A percentile compares a stretch with the other conserved stretches of the same genome.
Conservation (phyloP, 2,797 vertebrate species). For the Gymnothorax javanicus region DNA sequence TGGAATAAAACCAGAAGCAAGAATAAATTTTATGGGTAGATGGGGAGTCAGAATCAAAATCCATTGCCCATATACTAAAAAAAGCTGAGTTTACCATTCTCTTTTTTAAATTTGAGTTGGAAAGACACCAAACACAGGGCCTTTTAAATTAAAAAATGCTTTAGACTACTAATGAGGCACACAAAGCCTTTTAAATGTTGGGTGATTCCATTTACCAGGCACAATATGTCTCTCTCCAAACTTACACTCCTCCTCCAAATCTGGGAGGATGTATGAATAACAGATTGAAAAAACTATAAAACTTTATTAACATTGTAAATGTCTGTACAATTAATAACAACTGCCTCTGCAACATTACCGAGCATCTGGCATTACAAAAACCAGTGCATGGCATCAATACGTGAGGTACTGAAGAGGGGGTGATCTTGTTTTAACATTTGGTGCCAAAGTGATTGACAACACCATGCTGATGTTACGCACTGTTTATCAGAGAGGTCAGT, state of each 20-base stretch:
- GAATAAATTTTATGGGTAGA: constrained; percentile 43
- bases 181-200: constrained; percentile 40
- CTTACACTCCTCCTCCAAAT: constrained; percentile 35
- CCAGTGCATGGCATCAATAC: constrained; percentile 63
- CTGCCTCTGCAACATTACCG: constrained; percentile 64
- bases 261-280: constrained; percentile 53
- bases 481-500: constrained; percentile 59
- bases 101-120: constrained; percentile 34
- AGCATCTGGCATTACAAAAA: constrained; percentile 68
- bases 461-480: constrained; percentile 57
- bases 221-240: neutral
- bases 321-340: constrained; percentile 73
- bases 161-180: constrained; percentile 45
- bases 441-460: constrained; percentile 68
- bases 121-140: constrained; percentile 29
- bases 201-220: constrained; percentile 5
- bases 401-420: constrained; percentile 48
- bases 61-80: too few relatives aligned
- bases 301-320: constrained; percentile 74
- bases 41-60: constrained; percentile 36
- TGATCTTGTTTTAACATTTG: constrained; percentile 66
- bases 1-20: constrained; percentile 56
- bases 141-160: constrained; percentile 25
- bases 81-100: neutral
- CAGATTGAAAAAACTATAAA: constrained; percentile 66